Conservation (phyloP, 2,797 vertebrate species). For the Gymnothorax javanicus region DNA sequence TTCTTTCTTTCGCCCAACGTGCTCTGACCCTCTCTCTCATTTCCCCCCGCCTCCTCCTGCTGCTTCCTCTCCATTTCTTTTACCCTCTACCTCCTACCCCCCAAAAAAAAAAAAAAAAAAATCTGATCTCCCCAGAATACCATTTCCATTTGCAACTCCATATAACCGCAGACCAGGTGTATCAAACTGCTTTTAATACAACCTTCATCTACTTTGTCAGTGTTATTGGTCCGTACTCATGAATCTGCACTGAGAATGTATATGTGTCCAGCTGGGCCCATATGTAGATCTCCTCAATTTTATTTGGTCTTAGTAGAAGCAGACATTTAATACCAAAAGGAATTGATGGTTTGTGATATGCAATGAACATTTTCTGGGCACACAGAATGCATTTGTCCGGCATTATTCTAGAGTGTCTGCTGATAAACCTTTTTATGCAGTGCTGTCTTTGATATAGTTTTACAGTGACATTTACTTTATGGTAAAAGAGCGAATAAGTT, state of each 20-base stretch:
- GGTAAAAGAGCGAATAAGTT: not conserved
- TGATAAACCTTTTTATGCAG: not conserved
- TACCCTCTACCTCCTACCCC: constrained; percentile 30
- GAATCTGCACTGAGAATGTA: too few relatives aligned
- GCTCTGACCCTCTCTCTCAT: constrained; percentile 67
- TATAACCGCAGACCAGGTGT: constrained; percentile 31
- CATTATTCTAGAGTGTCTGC: not conserved
- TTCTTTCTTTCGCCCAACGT: constrained; percentile 80
- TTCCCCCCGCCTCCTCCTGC: constrained; percentile 51
- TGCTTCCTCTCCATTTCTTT: constrained; percentile 36
- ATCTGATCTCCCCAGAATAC: constrained; percentile 37
- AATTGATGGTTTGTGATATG: not conserved
- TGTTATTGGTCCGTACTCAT: not conserved
- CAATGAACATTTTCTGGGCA: not conserved
- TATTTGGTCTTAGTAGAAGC: not conserved
- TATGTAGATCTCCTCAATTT: not conserved
- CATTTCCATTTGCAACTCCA: constrained; percentile 35
- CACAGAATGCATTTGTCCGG: not conserved
- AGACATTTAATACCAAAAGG: not conserved
- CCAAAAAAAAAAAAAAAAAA: too few relatives aligned
- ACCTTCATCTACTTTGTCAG: constrained; percentile 30
- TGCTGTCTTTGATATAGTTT: not conserved
- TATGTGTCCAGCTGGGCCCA: too few relatives aligned
- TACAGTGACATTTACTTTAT: not conserved
- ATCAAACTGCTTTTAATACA: constrained; percentile 39